Base-by-base conservation (phyloP, 2,113 vertebrate genomes). In the Phalacrocorax carbo region DNA sequence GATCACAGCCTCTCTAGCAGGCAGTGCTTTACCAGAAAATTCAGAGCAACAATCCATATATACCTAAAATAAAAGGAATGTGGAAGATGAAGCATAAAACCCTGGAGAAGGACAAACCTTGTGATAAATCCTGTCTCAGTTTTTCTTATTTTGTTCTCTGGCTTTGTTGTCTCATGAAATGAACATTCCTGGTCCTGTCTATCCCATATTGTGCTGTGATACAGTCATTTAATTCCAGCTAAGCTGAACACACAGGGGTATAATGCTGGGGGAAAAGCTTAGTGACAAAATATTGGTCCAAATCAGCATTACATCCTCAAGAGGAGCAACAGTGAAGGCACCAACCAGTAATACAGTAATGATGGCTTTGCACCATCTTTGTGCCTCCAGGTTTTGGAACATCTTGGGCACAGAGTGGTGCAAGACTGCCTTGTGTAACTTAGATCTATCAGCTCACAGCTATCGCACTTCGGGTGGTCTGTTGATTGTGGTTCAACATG, bases 31-130 rank as follows among this genome's bases (percentile, higher is more conserved):
- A 82, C 88, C 58, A 76, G 49, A 70, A 95, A 46, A 58, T 96
- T 98, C 93, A 96, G 94, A 96, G 90, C 71, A 96, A 88, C 25
- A 93, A 79, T 95, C 81, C 42, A 32, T 42, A 82, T 91, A 70
- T 95, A 97, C 91, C 91, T 82, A 95, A 97, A 97, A 96, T 68
- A 72, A 96, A 97, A 90, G 55, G 54, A 92, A 80, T 62, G 69
- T 91, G 51, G 30, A 93, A 96, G 86, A 85, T 78, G 66, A 91
- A 95, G 29, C 10, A 0, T 44, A 88, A 94, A 95, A 85, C 51
- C 57, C 42, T 72, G 77, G 40, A 58, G 27, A 58, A 58, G 65
- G 83, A 93, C 64, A 95, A 97, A 91, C 57, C 52, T 93, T 42
- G 15, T 86, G 87, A 52, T 93, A 97, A 96, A 94, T 95, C 66